Evolutionary conservation across 2,113 vertebrate species (phyloP).

Genomic region (Herpailurus yagouaroundi): DNA sequence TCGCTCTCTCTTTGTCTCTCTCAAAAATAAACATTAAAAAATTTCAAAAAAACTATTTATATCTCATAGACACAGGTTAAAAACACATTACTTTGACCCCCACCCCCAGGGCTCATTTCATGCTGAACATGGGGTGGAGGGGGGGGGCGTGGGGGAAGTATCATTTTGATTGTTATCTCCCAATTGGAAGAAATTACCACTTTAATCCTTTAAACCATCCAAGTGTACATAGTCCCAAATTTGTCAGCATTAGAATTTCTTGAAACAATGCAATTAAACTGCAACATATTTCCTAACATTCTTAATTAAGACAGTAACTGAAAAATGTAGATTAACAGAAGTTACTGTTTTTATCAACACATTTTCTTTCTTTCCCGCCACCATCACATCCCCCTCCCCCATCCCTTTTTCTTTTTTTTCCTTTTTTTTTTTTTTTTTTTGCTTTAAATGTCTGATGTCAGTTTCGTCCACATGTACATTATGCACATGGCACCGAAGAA

Average conservation of each 20-base stretch:
- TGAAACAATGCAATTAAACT: conserved; percentile 85
- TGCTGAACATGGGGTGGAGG: neutral
- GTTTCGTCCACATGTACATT: conserved; percentile 84
- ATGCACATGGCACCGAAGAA: conserved; percentile 84
- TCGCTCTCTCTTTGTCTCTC: too few relatives aligned
- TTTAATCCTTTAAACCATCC: conserved; percentile 23
- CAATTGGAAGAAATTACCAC: conserved; percentile 32
- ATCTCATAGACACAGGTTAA: neutral
- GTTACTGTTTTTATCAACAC: conserved; percentile 86
- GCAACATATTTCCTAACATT: conserved; percentile 80
- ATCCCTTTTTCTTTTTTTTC: conserved; percentile 64
- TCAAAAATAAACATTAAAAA: too few relatives aligned
- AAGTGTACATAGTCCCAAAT: conserved; percentile 35
- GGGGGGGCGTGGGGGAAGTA: neutral
- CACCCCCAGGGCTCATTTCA: neutral
- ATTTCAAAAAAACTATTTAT: neutral
- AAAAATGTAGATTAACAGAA: conserved; percentile 87
- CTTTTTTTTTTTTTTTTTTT: conserved; percentile 63
- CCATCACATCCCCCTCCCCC: conserved; percentile 46
- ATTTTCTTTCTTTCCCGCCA: conserved; percentile 73
- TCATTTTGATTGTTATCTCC: conserved; percentile 1
- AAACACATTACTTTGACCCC: neutral
- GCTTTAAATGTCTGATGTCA: conserved; percentile 86
- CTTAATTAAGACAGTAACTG: conserved; percentile 86
- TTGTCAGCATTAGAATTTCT: conserved; percentile 76